Base-by-base conservation (phyloP, 2,797 vertebrate species). In the Moxostoma hubbsi region DNA sequence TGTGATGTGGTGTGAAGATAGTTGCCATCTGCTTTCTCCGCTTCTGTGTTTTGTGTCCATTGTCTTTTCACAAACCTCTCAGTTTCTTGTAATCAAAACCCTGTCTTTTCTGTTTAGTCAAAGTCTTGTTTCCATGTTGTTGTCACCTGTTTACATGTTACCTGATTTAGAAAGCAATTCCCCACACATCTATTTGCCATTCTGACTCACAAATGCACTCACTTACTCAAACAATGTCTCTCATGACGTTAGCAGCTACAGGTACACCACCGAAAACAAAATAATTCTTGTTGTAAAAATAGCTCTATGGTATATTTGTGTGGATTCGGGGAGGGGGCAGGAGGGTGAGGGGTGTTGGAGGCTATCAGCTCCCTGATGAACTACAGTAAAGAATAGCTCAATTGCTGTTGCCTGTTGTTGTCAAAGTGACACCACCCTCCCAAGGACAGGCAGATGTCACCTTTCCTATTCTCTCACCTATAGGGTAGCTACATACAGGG, bases 31-130 rank as follows among this genome's bases (percentile, higher is more conserved):
- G 80, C 71, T 81, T 85, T 73, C 47, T 47, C 68, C 58, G 18
- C 66, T 80, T 81, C 81, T 79, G 65, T 84, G 67, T 86, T 82
- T 66, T 75, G 69, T 87, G 68, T 80, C 86, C 86, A 49, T 68
- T 24, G 68, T 68, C 57, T 59, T 58, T 47, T 68, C 36, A 36
- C 36, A 36, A 36, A 36, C 36, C 36, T 36, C 36, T 18, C 13
- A 9, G 71, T 53, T 57, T 59, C 68, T 4, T 74, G 45, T 63
- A 36, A 36, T 4, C 85, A 79, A 87, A 77, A 85, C 79, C 84
- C 77, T 86, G 47, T 82, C 70, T 67, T 5, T n/a, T 77, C 58
- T 71, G 51, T 83, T 79, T 81, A 88, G 79, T 75, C 50, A 86
- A 76, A 85, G 85, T 90, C 79, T 81, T 83, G 84, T 88, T 49